Conservation (phyloP, 2,888 invertebrate species). For the Pandemis cinnamomeana region DNA sequence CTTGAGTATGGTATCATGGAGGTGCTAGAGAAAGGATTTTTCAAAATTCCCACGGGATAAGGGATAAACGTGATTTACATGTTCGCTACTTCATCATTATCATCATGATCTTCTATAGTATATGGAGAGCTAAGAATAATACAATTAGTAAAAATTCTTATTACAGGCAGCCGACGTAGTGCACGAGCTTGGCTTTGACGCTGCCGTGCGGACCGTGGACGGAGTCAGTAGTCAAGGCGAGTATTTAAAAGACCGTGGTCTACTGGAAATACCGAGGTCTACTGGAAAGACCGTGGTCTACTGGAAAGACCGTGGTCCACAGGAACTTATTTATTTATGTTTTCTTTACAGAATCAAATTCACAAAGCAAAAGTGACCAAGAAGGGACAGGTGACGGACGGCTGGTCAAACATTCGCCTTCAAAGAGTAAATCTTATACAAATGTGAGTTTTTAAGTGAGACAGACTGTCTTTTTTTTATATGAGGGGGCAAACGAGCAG, state of each 20-base stretch:
- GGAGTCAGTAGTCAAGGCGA: conserved; percentile 49
- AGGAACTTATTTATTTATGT: background rate
- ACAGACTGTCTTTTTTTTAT: too few relatives aligned
- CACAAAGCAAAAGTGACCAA: conserved; percentile 53
- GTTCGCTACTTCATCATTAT: too few relatives aligned
- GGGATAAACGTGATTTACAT: too few relatives aligned
- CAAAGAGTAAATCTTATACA: conserved; percentile 58
- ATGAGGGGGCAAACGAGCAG: too few relatives aligned
- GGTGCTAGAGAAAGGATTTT: too few relatives aligned
- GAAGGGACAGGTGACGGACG: conserved; percentile 66
- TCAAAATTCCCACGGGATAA: too few relatives aligned
- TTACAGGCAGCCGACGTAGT: conserved; percentile 86
- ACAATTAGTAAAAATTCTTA: background rate
- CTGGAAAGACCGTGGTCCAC: conserved; percentile 7
- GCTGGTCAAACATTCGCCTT: conserved; percentile 53
- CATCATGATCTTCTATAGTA: too few relatives aligned
- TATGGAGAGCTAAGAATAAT: too few relatives aligned
- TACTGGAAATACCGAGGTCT: conserved; percentile 1
- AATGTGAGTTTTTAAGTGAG: conserved; percentile 61
- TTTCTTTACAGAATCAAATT: conserved; percentile 51
- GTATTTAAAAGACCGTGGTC: background rate
- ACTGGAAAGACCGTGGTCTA: background rate
- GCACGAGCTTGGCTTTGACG: conserved; percentile 92
- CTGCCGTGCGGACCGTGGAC: conserved; percentile 62
- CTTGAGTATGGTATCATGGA: too few relatives aligned